Base-by-base conservation (phyloP, 2,888 invertebrate genomes). In the Cerceris rybyensis region DNA sequence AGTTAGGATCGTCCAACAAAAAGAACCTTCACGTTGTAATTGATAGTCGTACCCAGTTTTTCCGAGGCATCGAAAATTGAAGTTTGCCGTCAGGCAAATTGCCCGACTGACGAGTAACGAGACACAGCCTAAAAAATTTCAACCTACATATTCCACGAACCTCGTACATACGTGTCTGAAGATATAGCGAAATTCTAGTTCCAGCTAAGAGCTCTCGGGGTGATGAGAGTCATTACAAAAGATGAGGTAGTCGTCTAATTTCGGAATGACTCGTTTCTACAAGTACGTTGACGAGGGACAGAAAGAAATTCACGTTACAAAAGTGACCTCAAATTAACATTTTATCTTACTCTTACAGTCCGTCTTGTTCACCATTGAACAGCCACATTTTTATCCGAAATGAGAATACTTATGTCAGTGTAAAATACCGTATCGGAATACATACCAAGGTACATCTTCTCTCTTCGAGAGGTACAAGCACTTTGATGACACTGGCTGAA, bases 151-250 rank as follows among this genome's bases (percentile, higher is more conserved):
- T 11, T 1, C 39, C 14, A 8, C 9, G 14, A n/a, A n/a, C 1
- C 14, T 52, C n/a, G 39, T 39, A 42, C 14, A 65, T 42, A 13
- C 42, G 13, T 57, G 8, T 52, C 39, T 41, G 39, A 4, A 68
- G n/a, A 39, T 70, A 55, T 28, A 52, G 17, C 13, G 60, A 66
- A 63, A 75, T 71, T 70, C 61, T 65, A 52, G 43, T 70, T 75
- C 67, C 59, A 66, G 50, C 41, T 52, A 57, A 73, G 79, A 70
- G 78, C 74, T 73, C 71, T 73, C 74, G 14, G 42, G 59, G 66
- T 54, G 71, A 81, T 80, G 80, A 81, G 75, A 79, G 79, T 79
- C 81, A 69, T 82, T 79, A 81, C 75, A 81, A 81, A 74, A 46
- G 70, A 73, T 70, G 71, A 74, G 71, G 63, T 67, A 42, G 46